These are phyloP conservation scores for Neolamprologus modestus DNA, from an alignment of 2,113 vertebrate species.

Conservation along the genomic window DNA sequence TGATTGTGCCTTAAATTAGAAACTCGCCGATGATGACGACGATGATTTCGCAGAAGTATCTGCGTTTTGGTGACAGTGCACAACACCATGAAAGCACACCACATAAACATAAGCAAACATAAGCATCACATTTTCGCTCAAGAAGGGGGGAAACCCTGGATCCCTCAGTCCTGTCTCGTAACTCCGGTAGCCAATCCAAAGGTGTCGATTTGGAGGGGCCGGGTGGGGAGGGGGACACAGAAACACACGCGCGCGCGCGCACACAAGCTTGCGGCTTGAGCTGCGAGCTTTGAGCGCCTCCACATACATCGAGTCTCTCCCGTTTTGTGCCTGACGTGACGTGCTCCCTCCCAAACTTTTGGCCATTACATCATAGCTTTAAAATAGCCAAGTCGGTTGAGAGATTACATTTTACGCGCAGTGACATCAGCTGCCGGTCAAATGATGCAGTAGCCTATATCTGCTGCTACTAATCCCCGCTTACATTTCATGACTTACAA, in stretches of 20 bases:
- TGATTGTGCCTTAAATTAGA: conserved; percentile 8
- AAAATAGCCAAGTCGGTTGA: conserved; percentile 62
- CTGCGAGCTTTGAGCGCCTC: conserved; percentile 19
- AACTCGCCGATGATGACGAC: not conserved
- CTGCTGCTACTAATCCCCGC: not conserved
- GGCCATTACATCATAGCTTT: conserved; percentile 72
- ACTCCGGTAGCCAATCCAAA: conserved; percentile 55
- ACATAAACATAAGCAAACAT: not conserved
- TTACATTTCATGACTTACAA: not conserved
- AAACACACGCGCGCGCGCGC: not conserved
- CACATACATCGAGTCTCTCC: conserved; percentile 2
- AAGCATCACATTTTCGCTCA: not conserved
- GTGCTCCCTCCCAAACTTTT: conserved; percentile 65
- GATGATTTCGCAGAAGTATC: not conserved
- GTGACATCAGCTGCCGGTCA: conserved; percentile 65
- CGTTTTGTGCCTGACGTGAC: conserved; percentile 42
- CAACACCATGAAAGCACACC: not conserved
- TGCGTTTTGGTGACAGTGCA: not conserved
- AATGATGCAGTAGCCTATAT: conserved; percentile 36
- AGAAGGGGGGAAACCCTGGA: conserved; percentile 45
- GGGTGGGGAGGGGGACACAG: not conserved
- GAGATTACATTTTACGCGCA: conserved; percentile 65
- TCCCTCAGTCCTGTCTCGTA: conserved; percentile 28
- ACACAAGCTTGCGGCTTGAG: conserved; percentile 24
- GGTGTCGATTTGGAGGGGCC: conserved; percentile 21